These are phyloP conservation scores for Pseudomugil tenellus DNA, from an alignment of 2,797 vertebrate species.

Conservation along the genomic window DNA sequence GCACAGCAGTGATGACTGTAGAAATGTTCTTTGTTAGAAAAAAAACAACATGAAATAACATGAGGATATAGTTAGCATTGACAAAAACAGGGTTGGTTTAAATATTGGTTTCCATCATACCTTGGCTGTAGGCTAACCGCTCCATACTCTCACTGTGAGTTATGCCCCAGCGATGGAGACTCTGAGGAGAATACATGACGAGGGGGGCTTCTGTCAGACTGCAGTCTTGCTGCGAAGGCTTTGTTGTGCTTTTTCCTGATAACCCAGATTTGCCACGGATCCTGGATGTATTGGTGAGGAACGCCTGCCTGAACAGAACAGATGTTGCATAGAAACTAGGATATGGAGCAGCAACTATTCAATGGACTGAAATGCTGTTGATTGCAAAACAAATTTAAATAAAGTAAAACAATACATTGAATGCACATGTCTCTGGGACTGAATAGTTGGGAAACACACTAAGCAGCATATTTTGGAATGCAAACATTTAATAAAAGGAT, in stretches of 20 bases:
- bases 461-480: not conserved
- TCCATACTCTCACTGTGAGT: conserved; percentile 87
- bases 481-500: not conserved
- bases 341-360: not conserved
- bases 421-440: not conserved
- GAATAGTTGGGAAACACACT: not conserved
- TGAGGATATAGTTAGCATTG: not conserved
- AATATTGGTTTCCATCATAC: conserved; percentile 56
- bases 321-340: not conserved
- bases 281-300: conserved; percentile 10
- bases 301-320: conserved; percentile 10
- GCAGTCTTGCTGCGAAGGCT: conserved; percentile 11
- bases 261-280: conserved; percentile 4
- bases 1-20: too few relatives aligned
- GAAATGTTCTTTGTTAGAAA: not conserved
- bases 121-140: conserved; percentile 83
- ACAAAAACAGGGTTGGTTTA: not conserved
- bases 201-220: conserved; percentile 19
- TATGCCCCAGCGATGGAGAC: conserved; percentile 87
- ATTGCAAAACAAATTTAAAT: not conserved
- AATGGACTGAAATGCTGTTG: not conserved
- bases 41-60: not conserved
- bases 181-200: conserved; percentile 86
- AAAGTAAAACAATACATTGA: not conserved
- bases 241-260: conserved; percentile 12